phyloP scores from a whole-genome alignment of 2,888 invertebrate species.

The Polyommatus iphigenia region DNA sequence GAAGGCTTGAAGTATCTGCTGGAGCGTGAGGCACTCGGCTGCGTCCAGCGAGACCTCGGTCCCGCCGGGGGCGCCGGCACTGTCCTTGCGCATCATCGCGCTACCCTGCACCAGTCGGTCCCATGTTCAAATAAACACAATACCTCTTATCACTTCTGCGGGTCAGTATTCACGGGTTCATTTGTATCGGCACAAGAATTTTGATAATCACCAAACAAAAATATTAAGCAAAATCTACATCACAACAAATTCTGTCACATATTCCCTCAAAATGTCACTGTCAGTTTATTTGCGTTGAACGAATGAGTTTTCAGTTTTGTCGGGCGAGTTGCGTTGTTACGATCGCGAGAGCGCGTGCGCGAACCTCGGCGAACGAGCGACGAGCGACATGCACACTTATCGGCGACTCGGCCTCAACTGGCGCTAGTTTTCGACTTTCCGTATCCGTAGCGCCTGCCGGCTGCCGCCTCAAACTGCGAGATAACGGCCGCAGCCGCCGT shows the following conservation, averaged over 20 bases:
- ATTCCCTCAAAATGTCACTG: slow-evolving; percentile 72
- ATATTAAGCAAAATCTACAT: slow-evolving; percentile 40
- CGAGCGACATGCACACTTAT: slow-evolving; percentile 47
- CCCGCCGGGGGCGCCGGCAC: slow-evolving; percentile 58
- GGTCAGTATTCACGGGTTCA: slow-evolving; percentile 40
- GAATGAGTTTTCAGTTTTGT: slow-evolving; percentile 46
- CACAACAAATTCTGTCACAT: slow-evolving; percentile 58
- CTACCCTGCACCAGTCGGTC: slow-evolving; percentile 55
- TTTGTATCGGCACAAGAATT: slow-evolving; percentile 41
- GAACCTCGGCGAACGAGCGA: slow-evolving; percentile 42
- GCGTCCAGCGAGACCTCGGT: slow-evolving; percentile 67
- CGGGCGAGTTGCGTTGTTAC: slow-evolving; percentile 49
- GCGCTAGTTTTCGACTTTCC: slow-evolving; percentile 38
- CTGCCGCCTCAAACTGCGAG: slow-evolving; percentile 28
- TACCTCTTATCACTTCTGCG: slow-evolving; percentile 48
- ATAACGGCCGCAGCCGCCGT: slow-evolving; percentile 29
- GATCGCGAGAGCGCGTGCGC: slow-evolving; percentile 70
- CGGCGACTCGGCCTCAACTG: slow-evolving; percentile 64
- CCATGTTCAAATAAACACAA: slow-evolving; percentile 51
- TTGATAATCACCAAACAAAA: slow-evolving; percentile 40
- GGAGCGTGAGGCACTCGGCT: slow-evolving; percentile 86
- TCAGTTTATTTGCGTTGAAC: slow-evolving; percentile 61
- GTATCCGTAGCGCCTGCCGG: slow-evolving; percentile 32
- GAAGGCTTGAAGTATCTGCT: slow-evolving; percentile 90
- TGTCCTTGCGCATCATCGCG: slow-evolving; percentile 71